Percentiles rank a stretch among this genome's conserved stretches.
These are phyloP conservation scores for Odocoileus hemionus DNA, from an alignment of 2,113 vertebrate genomes.

Conservation along the genomic window DNA sequence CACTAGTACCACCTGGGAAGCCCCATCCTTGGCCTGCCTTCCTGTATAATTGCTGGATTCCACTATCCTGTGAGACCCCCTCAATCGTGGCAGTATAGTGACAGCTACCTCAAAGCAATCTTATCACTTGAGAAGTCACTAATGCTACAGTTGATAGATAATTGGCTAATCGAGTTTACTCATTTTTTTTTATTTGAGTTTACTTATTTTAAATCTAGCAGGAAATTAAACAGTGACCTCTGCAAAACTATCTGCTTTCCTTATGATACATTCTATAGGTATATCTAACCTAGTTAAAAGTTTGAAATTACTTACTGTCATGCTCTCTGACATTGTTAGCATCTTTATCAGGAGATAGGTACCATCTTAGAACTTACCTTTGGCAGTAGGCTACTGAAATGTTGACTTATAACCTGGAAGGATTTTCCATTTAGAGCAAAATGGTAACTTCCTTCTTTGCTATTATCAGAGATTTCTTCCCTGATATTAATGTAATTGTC, in stretches of 20 bases:
- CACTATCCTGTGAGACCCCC: neutral
- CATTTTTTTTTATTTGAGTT: neutral
- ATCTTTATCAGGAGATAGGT: neutral
- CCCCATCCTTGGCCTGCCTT: neutral
- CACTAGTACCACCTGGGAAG: neutral
- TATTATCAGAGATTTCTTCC: constrained; percentile 22
- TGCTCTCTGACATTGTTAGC: neutral
- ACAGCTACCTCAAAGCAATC: neutral
- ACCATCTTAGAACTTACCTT: constrained; percentile 74
- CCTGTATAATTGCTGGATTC: neutral
- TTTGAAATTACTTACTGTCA: neutral
- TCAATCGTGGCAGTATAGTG: neutral
- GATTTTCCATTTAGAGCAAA: constrained; percentile 84
- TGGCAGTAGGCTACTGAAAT: constrained; percentile 81
- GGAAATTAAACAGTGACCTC: neutral
- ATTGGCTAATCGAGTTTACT: neutral
- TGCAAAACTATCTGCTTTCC: neutral
- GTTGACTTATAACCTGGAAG: constrained; percentile 76
- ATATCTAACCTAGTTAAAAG: neutral
- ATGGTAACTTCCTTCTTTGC: constrained; percentile 73
- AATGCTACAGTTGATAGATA: neutral
- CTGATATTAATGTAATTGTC: constrained; percentile 60
- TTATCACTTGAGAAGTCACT: neutral
- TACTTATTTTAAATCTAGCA: constrained; percentile 21
- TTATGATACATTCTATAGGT: neutral